phyloP scores from a whole-genome alignment of 2,797 vertebrate genomes.

The Pagetopsis macropterus region DNA sequence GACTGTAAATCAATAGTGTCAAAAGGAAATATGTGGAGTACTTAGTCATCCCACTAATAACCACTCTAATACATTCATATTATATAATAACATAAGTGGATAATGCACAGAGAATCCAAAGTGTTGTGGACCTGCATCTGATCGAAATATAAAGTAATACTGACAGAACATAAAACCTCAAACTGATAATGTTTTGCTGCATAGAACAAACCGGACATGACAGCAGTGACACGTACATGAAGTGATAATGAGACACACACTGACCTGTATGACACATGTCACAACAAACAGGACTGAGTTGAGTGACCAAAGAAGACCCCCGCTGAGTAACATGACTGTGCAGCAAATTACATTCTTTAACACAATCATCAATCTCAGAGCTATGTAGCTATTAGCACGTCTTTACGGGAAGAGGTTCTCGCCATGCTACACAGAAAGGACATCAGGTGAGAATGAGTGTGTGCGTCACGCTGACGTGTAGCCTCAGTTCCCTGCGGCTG shows the following conservation, averaged over 20 bases:
- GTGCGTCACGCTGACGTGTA: not conserved
- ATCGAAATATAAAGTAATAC: not conserved
- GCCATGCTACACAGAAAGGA: not conserved
- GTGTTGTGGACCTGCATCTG: not conserved
- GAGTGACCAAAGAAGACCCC: not conserved
- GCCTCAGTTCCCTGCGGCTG: conserved; percentile 6
- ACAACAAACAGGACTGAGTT: not conserved
- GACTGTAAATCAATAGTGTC: conserved; percentile 6
- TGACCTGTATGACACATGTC: not conserved
- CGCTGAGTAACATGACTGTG: not conserved
- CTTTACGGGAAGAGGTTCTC: not conserved
- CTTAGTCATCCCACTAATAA: not conserved
- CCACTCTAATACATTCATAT: not conserved
- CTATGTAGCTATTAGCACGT: not conserved
- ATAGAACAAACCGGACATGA: too few species aligned
- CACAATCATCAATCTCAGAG: not conserved
- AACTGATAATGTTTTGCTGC: not conserved
- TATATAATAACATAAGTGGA: not conserved
- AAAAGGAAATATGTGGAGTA: not conserved
- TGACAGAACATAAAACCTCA: not conserved
- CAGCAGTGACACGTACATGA: not conserved
- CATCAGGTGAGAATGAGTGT: conserved; percentile 21
- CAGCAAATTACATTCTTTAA: not conserved
- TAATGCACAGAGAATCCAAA: not conserved
- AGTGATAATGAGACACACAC: not conserved